These are phyloP conservation scores for Apteryx owenii DNA, from an alignment of 2,113 vertebrate genomes.

Conservation along the genomic window DNA sequence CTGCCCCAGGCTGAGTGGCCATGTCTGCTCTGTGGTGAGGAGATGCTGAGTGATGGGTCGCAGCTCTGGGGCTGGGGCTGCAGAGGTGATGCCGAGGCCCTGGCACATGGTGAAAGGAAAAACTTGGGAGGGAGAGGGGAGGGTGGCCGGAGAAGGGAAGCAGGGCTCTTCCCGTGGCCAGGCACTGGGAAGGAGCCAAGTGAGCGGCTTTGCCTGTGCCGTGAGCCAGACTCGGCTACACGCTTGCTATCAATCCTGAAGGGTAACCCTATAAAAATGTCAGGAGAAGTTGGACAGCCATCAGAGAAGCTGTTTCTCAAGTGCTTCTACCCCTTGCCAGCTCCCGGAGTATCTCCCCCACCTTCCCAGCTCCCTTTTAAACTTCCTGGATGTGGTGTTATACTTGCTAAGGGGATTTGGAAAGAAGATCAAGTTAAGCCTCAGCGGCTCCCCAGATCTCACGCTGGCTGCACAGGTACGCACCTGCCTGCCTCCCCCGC, in stretches of 20 bases:
- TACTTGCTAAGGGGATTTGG: background rate
- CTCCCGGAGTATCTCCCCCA: background rate
- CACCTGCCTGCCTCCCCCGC: background rate
- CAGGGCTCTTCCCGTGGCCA: background rate
- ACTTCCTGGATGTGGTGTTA: background rate
- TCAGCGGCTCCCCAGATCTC: background rate
- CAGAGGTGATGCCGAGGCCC: too few species aligned
- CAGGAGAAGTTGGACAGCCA: background rate
- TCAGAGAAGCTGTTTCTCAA: background rate
- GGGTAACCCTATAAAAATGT: background rate
- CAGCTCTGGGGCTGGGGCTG: too few species aligned
- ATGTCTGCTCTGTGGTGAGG: too few species aligned
- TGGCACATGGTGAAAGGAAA: too few species aligned
- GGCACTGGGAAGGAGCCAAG: too few species aligned
- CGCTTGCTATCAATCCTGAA: background rate
- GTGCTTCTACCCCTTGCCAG: background rate
- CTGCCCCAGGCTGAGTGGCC: too few species aligned
- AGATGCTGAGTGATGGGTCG: too few species aligned
- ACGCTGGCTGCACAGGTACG: background rate
- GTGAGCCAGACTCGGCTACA: background rate
- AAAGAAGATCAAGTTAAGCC: too few species aligned
- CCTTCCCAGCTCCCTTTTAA: background rate
- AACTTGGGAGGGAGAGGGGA: too few species aligned
- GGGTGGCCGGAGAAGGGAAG: too few species aligned
- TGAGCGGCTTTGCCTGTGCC: background rate